Conservation (phyloP, 2,113 vertebrate species). For the Antechinus flavipes region DNA sequence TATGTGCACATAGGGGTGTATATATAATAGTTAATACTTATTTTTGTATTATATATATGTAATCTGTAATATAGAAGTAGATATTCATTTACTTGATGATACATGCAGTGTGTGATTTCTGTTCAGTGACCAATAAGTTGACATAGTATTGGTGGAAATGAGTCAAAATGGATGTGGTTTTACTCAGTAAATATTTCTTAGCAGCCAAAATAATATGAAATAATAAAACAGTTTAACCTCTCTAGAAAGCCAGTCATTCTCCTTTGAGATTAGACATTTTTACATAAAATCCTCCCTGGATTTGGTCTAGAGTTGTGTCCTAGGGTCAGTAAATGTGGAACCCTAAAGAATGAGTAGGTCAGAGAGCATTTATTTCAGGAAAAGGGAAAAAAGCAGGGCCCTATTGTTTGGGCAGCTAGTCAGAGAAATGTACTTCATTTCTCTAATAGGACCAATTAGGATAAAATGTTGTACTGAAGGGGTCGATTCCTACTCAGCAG, state of each 20-base stretch:
- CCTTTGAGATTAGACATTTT: slow-evolving; percentile 1
- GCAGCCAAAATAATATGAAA: slow-evolving; percentile 11
- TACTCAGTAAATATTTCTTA: background rate
- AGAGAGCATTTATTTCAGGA: background rate
- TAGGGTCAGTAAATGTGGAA: background rate
- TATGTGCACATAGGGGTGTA: background rate
- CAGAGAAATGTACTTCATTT: slow-evolving; percentile 39
- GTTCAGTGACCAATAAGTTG: background rate
- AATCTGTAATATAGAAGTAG: background rate
- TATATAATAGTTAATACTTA: background rate
- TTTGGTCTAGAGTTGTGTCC: background rate
- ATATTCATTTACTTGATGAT: background rate
- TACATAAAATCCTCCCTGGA: background rate
- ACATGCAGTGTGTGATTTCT: background rate
- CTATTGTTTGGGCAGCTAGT: background rate
- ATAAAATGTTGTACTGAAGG: slow-evolving; percentile 8
- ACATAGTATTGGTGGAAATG: background rate
- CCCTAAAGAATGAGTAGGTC: accelerated
- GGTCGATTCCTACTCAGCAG: background rate
- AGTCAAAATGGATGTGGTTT: background rate
- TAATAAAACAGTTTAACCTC: background rate
- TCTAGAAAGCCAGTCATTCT: background rate
- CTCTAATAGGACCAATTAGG: background rate
- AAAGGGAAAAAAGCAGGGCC: slow-evolving; percentile 37
- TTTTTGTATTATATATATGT: background rate